A percentile compares a stretch with the other conserved stretches of the same genome.
Evolutionary conservation across 2,797 vertebrate species (phyloP).

Genomic region (Poecilia picta): DNA sequence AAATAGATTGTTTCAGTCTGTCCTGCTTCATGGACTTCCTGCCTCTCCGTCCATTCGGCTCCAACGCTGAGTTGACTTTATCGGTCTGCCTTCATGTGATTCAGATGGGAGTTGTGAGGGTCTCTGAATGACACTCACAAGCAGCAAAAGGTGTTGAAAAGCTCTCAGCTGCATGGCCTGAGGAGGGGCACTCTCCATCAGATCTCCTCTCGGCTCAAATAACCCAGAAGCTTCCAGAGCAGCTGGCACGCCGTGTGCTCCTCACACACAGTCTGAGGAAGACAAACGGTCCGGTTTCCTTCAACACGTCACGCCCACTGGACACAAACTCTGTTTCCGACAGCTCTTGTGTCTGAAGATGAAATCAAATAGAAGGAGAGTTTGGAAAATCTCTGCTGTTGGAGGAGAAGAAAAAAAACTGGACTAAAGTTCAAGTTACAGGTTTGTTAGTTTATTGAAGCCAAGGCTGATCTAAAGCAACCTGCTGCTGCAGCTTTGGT

Average conservation of each 20-base stretch:
- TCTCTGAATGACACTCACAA: conserved; percentile 15
- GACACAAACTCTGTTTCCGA: not conserved
- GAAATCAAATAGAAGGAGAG: not conserved
- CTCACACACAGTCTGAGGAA: not conserved
- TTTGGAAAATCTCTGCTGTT: not conserved
- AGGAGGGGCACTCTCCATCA: conserved; percentile 17
- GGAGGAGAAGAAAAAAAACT: not conserved
- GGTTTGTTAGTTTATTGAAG: conserved; percentile 25
- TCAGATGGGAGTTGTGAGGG: not conserved
- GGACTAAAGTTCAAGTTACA: conserved; percentile 9
- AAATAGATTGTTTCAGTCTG: not conserved
- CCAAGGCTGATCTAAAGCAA: not conserved
- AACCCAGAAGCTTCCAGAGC: conserved; percentile 21
- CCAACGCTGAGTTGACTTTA: not conserved
- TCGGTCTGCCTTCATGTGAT: not conserved
- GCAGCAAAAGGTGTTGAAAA: conserved; percentile 39
- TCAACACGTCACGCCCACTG: not conserved
- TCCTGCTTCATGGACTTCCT: not conserved
- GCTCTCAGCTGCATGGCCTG: conserved; percentile 27
- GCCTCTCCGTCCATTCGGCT: not conserved
- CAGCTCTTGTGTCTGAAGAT: not conserved
- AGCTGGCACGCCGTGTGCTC: conserved; percentile 5
- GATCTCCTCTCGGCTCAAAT: conserved; percentile 6
- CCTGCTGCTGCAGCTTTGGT: not conserved
- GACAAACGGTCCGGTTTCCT: not conserved